Base-by-base conservation (phyloP, 2,888 invertebrate genomes). In the Diabrotica balteata region DNA sequence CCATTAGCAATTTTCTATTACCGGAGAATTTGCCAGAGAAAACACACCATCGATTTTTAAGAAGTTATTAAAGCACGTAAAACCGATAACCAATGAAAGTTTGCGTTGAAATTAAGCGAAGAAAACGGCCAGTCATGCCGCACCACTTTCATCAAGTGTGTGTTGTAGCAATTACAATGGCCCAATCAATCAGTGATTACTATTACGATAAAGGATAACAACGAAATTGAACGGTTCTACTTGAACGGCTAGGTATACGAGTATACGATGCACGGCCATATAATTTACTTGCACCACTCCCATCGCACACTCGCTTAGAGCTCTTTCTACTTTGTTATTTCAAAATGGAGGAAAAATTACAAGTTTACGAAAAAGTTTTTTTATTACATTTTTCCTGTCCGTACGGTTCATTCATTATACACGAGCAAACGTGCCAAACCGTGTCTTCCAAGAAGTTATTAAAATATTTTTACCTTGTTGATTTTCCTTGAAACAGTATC, bases 241-340 rank as follows among this genome's bases (percentile, higher is more conserved):
- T 68, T 76, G 76, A 70, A 63, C 76, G 72, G 72, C 73, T 76
- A 64, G 72, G 70, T 76, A 72, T 75, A 73, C 73, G 61, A 59
- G 70, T 76, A 72, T 75, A 73, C 73, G 61, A 59, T 59, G 74
- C 71, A 73, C 75, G 70, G 73, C 76, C 74, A 72, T 78, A 75
- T 79, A 79, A 79, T 79, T 78, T 78, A 73, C 77, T 74, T 71
- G 75, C 73, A 75, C 76, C 77, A 78, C 79, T 78, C 79, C 77
- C 77, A 78, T 76, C 68, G 60, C 59, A 60, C 52, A 66, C 58
- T 60, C 68, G 63, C 64, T 60, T 50, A 45, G 52, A 67, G 67
- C 59, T 57, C 45, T 61, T 63, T 63, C 50, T 58, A 59, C 63
- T 63, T 63, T 54, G 59, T 63, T 67, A 63, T 67, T 67, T 63